These are phyloP conservation scores for Trichoplusia ni DNA, from an alignment of 1,140 invertebrate genomes.

Conservation along the genomic window DNA sequence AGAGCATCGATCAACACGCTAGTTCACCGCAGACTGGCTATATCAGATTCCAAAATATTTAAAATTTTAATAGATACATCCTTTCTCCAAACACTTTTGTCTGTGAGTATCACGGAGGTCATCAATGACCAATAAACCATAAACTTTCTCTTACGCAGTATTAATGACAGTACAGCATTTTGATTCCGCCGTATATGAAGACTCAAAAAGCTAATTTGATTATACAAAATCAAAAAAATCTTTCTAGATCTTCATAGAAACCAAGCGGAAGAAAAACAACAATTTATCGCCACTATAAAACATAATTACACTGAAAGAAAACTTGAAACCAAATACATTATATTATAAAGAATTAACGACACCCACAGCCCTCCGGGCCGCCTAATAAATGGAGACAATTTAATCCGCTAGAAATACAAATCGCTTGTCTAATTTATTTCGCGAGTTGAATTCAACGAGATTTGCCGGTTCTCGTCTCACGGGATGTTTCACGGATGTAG, in stretches of 20 bases:
- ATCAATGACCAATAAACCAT: no score
- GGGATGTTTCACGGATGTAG: slow-evolving; percentile 26
- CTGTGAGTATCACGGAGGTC: no score
- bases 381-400: slow-evolving; percentile 58
- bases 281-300: slow-evolving; percentile 8
- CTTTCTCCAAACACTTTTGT: no score
- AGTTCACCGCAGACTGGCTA: no score
- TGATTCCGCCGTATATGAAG: no score
- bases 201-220: background rate
- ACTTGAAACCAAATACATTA: slow-evolving; percentile 17
- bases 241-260: no score
- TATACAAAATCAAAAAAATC: no score
- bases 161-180: no score
- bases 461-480: slow-evolving; percentile 47
- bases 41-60: no score
- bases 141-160: no score
- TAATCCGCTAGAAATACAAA: slow-evolving; percentile 54
- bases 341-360: slow-evolving; percentile 27
- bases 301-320: slow-evolving; percentile 5
- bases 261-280: background rate
- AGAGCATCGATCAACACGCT: no score
- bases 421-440: slow-evolving; percentile 61
- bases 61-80: no score
- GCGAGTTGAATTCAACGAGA: slow-evolving; percentile 46
- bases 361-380: slow-evolving; percentile 5